Evolutionary conservation across 2,888 invertebrate species (phyloP).

Genomic region (Dasypogon diadema): DNA sequence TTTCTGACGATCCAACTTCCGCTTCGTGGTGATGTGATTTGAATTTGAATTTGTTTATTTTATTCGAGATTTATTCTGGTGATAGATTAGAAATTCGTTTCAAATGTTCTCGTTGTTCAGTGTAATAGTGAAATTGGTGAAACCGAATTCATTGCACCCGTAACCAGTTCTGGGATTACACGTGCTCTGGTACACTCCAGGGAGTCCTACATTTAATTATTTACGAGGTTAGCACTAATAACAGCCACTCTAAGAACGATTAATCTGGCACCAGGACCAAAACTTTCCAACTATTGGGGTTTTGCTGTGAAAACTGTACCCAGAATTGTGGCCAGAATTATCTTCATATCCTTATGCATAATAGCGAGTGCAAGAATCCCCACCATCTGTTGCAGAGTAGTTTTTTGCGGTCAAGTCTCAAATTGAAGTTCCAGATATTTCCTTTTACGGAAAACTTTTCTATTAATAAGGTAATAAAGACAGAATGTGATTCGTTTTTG

Average conservation of each 20-base stretch:
- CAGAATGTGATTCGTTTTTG: constrained; percentile 35
- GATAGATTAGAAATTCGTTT: no score
- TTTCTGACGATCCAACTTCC: neutral
- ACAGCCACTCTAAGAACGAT: no score
- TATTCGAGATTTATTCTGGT: neutral
- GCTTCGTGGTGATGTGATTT: constrained; percentile 7
- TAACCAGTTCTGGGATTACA: constrained; percentile 24
- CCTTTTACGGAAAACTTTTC: constrained; percentile 32
- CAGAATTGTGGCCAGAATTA: neutral
- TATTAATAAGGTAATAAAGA: constrained; percentile 37
- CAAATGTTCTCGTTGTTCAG: no score
- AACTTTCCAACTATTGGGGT: no score
- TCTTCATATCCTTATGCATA: neutral
- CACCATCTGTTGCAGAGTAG: constrained; percentile 37
- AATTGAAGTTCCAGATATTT: constrained; percentile 21
- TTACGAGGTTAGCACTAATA: constrained; percentile 20
- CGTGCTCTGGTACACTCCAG: neutral
- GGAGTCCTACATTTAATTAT: neutral
- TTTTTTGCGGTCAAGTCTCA: constrained; percentile 23
- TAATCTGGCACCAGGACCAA: no score
- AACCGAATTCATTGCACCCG: neutral
- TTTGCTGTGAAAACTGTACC: neutral
- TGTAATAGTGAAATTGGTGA: no score
- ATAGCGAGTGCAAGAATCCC: constrained; percentile 7
- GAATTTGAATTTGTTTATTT: constrained; percentile 22